These are phyloP conservation scores for Phylloscopus trochilus DNA, from an alignment of 2,113 vertebrate species.

Conservation along the genomic window DNA sequence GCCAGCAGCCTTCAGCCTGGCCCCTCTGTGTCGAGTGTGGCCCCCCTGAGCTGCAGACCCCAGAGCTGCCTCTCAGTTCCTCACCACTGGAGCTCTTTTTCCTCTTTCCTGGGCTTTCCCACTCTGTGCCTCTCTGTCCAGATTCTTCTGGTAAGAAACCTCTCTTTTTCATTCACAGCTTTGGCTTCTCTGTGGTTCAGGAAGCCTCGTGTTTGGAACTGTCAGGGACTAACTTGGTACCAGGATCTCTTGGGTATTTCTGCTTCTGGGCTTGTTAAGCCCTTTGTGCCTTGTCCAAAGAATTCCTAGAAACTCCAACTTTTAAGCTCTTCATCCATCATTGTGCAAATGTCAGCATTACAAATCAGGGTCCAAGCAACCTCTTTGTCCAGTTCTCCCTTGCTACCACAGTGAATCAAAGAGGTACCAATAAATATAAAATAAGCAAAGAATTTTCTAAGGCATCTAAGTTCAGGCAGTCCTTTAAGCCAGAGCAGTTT, in stretches of 20 bases:
- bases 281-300: neutral
- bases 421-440: neutral
- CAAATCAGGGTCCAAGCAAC: constrained; percentile 4
- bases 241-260: neutral
- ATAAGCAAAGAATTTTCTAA: neutral
- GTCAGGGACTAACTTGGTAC: fast-evolving
- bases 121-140: fast-evolving
- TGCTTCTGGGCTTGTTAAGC: neutral
- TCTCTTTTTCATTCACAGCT: neutral
- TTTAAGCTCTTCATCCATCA: neutral
- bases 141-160: neutral
- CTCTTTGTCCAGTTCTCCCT: neutral
- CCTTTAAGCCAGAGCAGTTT: neutral
- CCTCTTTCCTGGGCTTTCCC: fast-evolving
- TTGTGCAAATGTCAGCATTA: neutral
- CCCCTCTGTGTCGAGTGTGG: neutral
- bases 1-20: neutral
- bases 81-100: fast-evolving
- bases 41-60: fast-evolving
- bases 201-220: neutral
- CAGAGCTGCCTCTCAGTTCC: neutral
- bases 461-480: neutral
- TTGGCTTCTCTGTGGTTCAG: neutral
- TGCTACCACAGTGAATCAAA: neutral
- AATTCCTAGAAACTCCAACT: neutral